These are phyloP conservation scores for Chionoecetes opilio DNA, from an alignment of 1,140 invertebrate species.

Conservation along the genomic window DNA sequence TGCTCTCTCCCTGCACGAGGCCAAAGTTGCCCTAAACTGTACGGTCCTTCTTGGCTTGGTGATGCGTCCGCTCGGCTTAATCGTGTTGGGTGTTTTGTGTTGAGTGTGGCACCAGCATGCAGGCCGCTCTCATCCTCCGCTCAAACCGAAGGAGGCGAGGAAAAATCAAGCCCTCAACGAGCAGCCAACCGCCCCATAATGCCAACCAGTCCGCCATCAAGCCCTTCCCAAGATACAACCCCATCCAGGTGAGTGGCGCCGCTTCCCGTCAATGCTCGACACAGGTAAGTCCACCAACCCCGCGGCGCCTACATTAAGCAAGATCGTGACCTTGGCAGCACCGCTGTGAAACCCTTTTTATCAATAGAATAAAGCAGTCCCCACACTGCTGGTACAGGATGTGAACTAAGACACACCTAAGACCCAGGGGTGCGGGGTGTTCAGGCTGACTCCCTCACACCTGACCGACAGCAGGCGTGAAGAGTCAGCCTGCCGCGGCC, in stretches of 20 bases:
- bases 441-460: not conserved
- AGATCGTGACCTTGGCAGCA: not conserved
- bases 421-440: not conserved
- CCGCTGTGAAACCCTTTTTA: not conserved
- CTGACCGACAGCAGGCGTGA: not conserved
- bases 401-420: not conserved
- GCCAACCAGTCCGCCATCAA: conserved; percentile 63
- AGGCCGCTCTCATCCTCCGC: conserved; percentile 71
- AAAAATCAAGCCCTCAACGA: not conserved
- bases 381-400: not conserved
- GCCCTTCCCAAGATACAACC: conserved; percentile 73
- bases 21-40: not conserved
- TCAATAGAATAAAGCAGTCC: not conserved
- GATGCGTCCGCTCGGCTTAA: not conserved
- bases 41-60: not conserved
- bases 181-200: conserved; percentile 53
- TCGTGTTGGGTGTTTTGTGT: conserved; percentile 66
- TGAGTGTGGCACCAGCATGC: conserved; percentile 65
- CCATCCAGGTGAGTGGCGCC: conserved; percentile 64
- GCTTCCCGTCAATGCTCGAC: not conserved
- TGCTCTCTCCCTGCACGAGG: conserved; percentile 19
- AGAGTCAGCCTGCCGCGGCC: not conserved
- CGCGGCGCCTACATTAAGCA: conserved; percentile 1
- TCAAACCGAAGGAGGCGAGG: conserved; percentile 58
- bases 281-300: not conserved